A percentile compares a stretch with the other conserved stretches of the same genome.
These are phyloP conservation scores for Eulimnadia texana DNA, from an alignment of 1,140 invertebrate genomes.

Conservation along the genomic window DNA sequence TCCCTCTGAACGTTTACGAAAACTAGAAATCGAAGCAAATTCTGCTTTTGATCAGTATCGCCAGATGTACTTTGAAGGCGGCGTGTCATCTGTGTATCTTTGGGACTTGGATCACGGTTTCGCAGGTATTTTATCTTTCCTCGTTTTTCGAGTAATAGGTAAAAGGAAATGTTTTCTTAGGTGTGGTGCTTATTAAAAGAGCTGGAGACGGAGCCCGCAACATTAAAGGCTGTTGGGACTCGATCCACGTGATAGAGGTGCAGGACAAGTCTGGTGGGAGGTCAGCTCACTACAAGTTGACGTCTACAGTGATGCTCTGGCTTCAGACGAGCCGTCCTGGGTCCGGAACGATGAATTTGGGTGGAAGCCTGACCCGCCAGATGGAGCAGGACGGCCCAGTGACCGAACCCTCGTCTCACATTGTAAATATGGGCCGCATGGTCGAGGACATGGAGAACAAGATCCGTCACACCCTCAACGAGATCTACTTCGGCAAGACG, in stretches of 20 bases:
- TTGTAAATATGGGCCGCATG: constrained; percentile 93
- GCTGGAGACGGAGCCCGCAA: constrained; percentile 92
- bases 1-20: constrained; percentile 89
- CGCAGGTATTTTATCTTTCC: constrained; percentile 43
- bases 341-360: constrained; percentile 96
- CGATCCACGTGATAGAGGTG: constrained; percentile 98
- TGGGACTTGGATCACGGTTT: constrained; percentile 99
- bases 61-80: constrained; percentile 99
- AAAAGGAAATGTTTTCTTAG: constrained; percentile 69
- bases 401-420: constrained; percentile 85
- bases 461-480: constrained; percentile 93
- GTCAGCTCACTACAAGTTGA: constrained; percentile 95
- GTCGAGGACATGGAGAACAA: constrained; percentile 99
- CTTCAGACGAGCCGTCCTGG: constrained; percentile 92
- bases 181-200: constrained; percentile 98
- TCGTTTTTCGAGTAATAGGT: not conserved
- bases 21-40: constrained; percentile 95
- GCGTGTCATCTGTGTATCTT: constrained; percentile 96
- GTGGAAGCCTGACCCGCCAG: constrained; percentile 94
- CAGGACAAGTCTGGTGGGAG: constrained; percentile 87
- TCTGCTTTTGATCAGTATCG: constrained; percentile 96
- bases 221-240: constrained; percentile 99
- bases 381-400: constrained; percentile 78
- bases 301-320: constrained; percentile 98
- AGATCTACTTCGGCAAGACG: constrained; percentile 99